Conservation (phyloP, 2,113 vertebrate species). For the Tylochromis polylepis region DNA sequence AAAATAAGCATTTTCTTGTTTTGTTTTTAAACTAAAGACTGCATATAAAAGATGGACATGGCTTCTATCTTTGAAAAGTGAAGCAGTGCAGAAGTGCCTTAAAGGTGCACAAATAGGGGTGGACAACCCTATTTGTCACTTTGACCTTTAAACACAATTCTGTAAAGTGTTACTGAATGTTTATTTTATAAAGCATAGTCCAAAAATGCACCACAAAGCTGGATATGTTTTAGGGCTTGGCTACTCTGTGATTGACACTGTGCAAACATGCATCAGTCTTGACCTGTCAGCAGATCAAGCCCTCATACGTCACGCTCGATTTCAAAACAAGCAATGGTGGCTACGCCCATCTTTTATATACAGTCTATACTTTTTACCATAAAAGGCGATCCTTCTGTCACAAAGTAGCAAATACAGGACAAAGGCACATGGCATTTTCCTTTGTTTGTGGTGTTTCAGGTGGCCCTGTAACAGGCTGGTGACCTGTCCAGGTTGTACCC, state of each 20-base stretch:
- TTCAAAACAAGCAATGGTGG: neutral
- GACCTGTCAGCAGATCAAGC: neutral
- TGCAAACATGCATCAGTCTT: neutral
- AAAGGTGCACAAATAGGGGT: neutral
- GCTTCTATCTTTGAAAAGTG: neutral
- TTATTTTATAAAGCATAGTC: no score
- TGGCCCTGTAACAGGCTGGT: neutral
- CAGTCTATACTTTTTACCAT: neutral
- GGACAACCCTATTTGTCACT: neutral
- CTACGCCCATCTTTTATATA: neutral
- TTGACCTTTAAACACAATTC: neutral
- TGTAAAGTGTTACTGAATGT: neutral
- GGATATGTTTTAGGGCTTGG: neutral
- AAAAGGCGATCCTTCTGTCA: neutral
- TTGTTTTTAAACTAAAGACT: neutral
- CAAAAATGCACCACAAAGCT: neutral
- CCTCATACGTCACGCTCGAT: neutral
- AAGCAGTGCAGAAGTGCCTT: neutral
- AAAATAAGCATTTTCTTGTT: neutral
- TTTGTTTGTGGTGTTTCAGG: neutral
- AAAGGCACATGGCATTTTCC: neutral
- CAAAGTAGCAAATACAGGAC: neutral
- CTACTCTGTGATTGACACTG: neutral
- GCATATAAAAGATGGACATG: neutral
- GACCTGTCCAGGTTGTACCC: neutral